Base-by-base conservation (phyloP, 2,113 vertebrate genomes). In the Hemichromis elongatus region DNA sequence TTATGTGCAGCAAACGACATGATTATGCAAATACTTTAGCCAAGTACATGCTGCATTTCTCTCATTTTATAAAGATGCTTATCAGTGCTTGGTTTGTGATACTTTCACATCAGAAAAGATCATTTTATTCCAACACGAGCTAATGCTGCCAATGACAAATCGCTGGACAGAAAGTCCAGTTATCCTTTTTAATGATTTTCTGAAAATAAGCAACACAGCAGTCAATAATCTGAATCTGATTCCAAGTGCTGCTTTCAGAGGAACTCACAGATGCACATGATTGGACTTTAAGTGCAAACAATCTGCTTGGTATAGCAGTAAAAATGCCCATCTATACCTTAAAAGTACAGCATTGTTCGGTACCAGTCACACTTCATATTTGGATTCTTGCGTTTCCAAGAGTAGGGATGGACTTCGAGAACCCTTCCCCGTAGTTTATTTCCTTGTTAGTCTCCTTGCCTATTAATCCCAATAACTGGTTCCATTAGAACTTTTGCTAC, bases 311-410 rank as follows among this genome's bases (percentile, higher is more conserved):
- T 14, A 40, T 10, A 10, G 21, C 21, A 45, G 40, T 70, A 70
- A 0, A 70, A 18, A 45, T 26, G 66, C 16, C 13, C 66, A 73
- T 70, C 37, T 73, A 28, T 73, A 47, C 40, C 40, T 26, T 45
- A 47, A 11, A 73, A 28, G 8, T 47, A 28, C 13, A 45, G 40
- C 0, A 28, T 18, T 47, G 0, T 9, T 70, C 5, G 0, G 9
- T 45, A 73, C 3, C 13, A 73, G 21, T 28, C 42, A 26, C 12
- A 16, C 24, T 45, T 14, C 9, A 73, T 47, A 73, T 28, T 47
- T 45, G 10, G 40, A 47, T 47, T 18, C 21, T 1, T 3, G 2
- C 10, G 37, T 45, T 8, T 61, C 35, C 5, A 2, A 0, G 30
- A 61, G 57, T 61, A 35, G 30, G 18, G 35, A 61, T 35, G 57